Evolutionary conservation across 1,140 invertebrate species (phyloP).

Genomic region (Oedothorax gibbosus): DNA sequence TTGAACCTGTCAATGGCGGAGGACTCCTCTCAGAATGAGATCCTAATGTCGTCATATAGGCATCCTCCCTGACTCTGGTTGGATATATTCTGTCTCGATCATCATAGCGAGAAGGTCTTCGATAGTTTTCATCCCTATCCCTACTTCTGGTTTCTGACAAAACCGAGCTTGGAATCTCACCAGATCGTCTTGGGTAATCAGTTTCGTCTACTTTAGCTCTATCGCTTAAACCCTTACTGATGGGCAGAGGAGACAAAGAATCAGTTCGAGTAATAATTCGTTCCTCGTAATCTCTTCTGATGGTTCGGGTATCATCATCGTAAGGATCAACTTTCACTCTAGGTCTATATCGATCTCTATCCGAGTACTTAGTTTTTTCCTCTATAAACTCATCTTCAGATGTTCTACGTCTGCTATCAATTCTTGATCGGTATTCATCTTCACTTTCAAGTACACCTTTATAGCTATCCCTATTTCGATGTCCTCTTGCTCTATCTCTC

Average conservation of each 20-base stretch:
- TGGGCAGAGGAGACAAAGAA: too few species aligned
- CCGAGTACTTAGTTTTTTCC: background rate
- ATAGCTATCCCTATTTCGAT: background rate
- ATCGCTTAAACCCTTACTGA: background rate
- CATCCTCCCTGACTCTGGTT: slow-evolving; percentile 24
- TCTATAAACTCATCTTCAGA: background rate
- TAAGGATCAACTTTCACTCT: slow-evolving; percentile 4
- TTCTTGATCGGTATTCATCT: background rate
- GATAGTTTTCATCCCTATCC: slow-evolving; percentile 11
- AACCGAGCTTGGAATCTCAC: background rate
- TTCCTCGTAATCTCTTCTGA: background rate
- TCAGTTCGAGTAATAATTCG: background rate
- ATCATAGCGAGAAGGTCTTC: slow-evolving; percentile 6
- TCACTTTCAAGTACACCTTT: background rate
- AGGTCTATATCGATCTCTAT: background rate
- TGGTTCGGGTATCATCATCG: background rate
- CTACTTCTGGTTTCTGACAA: background rate
- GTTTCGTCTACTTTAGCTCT: background rate
- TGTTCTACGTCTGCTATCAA: background rate
- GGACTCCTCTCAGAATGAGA: background rate
- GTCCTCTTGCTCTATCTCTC: background rate
- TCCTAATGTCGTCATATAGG: background rate
- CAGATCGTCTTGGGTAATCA: background rate
- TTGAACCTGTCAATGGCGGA: background rate
- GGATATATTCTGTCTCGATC: slow-evolving; percentile 21